phyloP scores from a whole-genome alignment of 2,797 vertebrate genomes.

The Liparis tanakae region DNA sequence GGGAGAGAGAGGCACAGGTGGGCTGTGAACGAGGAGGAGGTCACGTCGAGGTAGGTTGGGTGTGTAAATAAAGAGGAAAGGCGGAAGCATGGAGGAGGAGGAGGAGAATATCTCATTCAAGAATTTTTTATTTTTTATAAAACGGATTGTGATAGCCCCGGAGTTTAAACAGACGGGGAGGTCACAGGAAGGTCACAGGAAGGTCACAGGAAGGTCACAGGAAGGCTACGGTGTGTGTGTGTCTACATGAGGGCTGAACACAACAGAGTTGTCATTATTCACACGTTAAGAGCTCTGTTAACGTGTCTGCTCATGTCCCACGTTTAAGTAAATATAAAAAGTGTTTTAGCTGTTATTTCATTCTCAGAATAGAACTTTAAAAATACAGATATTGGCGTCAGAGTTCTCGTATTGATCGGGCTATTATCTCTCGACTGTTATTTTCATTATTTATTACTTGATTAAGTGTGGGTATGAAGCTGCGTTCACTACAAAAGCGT shows the following conservation, averaged over 20 bases:
- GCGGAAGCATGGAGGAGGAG: conserved; percentile 1
- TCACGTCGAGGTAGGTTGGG: conserved; percentile 48
- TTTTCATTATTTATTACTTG: neutral
- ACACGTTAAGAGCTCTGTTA: neutral
- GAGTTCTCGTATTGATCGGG: neutral
- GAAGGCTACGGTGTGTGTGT: neutral
- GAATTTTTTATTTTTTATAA: neutral
- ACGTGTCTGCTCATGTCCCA: neutral
- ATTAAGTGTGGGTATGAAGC: too few relatives aligned
- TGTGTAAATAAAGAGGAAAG: conserved; percentile 1
- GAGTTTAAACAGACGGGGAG: conserved; percentile 29
- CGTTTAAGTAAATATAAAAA: neutral
- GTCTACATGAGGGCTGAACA: conserved; percentile 32
- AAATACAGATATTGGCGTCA: neutral
- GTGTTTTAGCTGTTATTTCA: neutral
- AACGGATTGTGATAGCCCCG: conserved; percentile 18
- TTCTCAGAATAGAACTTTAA: neutral
- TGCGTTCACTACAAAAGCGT: too few relatives aligned
- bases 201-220: conserved; percentile 27
- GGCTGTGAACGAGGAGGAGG: conserved; percentile 55
- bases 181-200: conserved; percentile 45
- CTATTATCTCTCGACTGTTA: neutral
- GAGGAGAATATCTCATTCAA: neutral
- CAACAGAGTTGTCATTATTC: conserved; percentile 41
- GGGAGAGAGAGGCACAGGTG: conserved; percentile 19